Evolutionary conservation across 2,113 vertebrate species (phyloP).

Genomic region (Piaya cayana): DNA sequence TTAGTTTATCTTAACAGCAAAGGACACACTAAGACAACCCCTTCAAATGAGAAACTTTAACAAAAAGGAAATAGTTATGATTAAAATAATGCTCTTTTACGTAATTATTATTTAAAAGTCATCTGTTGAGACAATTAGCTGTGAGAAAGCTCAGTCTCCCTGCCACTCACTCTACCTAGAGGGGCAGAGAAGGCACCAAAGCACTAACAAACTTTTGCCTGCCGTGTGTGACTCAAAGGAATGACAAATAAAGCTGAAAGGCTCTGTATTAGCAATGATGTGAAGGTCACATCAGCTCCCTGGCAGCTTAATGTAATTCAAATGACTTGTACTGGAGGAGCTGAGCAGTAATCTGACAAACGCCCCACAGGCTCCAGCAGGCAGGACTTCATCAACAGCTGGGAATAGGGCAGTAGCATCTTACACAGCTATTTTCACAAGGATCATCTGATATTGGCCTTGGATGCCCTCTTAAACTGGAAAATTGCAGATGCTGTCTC

Average conservation of each 20-base stretch:
- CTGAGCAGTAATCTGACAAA: constrained; percentile 2
- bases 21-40: not conserved
- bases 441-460: not conserved
- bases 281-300: constrained; percentile 6
- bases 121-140: not conserved
- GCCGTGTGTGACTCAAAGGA: not conserved
- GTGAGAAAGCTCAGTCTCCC: not conserved
- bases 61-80: not conserved
- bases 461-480: not conserved
- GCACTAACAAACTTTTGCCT: not conserved
- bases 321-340: not conserved
- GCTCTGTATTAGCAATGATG: not conserved
- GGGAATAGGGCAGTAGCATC: not conserved
- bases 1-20: not conserved
- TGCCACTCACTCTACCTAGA: not conserved
- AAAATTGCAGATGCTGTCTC: not conserved
- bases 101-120: not conserved
- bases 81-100: not conserved
- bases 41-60: not conserved
- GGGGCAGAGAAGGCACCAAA: not conserved
- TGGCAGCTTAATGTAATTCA: constrained; percentile 6
- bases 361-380: not conserved
- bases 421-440: not conserved
- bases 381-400: not conserved
- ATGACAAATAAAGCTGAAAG: not conserved